Conservation (phyloP, 2,113 vertebrate genomes). For the Pungitius pungitius region DNA sequence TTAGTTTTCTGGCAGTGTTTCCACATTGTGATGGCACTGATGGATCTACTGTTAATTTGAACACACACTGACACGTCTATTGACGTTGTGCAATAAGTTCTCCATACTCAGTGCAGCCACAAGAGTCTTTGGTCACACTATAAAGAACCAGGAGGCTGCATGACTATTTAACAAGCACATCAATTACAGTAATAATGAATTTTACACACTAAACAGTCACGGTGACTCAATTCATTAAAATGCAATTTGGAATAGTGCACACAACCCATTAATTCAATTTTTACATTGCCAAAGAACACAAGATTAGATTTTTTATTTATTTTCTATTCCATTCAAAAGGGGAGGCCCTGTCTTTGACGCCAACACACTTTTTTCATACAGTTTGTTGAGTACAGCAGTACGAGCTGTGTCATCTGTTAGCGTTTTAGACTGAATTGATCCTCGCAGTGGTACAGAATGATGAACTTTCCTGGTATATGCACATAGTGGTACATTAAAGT, state of each 20-base stretch:
- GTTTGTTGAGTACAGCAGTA: not conserved
- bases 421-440: slow-evolving; percentile 21
- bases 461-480: slow-evolving; percentile 2
- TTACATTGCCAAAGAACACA: slow-evolving; percentile 23
- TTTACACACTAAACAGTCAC: slow-evolving; percentile 51
- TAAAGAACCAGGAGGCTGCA: slow-evolving; percentile 18
- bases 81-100: slow-evolving; percentile 2
- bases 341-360: slow-evolving; percentile 1
- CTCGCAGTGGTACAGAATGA: not conserved
- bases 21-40: not conserved
- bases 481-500: slow-evolving; percentile 30
- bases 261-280: slow-evolving; percentile 48
- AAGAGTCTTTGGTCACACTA: slow-evolving; percentile 10
- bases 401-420: not conserved
- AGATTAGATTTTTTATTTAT: slow-evolving; percentile 44
- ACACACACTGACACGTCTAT: slow-evolving; percentile 6
- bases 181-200: slow-evolving; percentile 62
- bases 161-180: slow-evolving; percentile 55
- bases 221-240: slow-evolving; percentile 65
- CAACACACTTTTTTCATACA: not conserved
- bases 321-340: slow-evolving; percentile 40
- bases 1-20: slow-evolving; percentile 16
- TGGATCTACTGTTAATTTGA: not conserved
- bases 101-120: not conserved
- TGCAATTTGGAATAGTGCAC: slow-evolving; percentile 41